phyloP scores from a whole-genome alignment of 2,113 vertebrate genomes.

The Leptodactylus fuscus region DNA sequence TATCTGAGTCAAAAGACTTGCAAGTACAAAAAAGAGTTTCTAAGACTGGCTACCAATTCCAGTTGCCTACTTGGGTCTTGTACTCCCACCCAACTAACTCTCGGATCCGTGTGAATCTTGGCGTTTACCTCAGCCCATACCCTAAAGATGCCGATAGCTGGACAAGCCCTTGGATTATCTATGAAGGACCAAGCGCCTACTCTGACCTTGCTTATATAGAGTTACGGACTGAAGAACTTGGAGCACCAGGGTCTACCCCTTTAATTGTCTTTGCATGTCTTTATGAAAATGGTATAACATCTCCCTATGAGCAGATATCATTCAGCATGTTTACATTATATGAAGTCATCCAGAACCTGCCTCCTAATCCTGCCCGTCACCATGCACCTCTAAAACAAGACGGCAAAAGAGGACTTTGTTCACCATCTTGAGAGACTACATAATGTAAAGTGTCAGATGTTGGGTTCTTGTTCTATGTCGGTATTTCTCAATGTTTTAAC shows the following conservation, averaged over 20 bases:
- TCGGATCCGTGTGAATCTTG: conserved; percentile 81
- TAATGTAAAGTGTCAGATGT: background rate
- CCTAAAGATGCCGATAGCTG: conserved; percentile 88
- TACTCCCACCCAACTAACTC: conserved; percentile 88
- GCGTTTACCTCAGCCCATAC: conserved; percentile 84
- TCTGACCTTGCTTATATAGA: conserved; percentile 88
- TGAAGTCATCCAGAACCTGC: conserved; percentile 86
- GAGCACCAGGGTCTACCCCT: conserved; percentile 42
- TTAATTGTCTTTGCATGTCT: conserved; percentile 84
- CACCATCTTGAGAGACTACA: conserved; percentile 2
- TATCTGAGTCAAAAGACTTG: background rate
- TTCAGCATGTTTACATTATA: conserved; percentile 89
- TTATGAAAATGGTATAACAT: conserved; percentile 83
- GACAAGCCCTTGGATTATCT: conserved; percentile 91
- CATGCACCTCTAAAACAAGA: background rate
- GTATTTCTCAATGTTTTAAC: background rate
- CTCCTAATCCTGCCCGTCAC: conserved; percentile 40
- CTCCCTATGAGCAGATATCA: conserved; percentile 89
- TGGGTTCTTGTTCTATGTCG: too few relatives aligned
- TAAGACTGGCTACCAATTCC: conserved; percentile 63
- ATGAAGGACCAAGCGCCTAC: conserved; percentile 91
- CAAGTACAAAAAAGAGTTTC: accelerated
- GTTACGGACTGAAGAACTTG: conserved; percentile 66
- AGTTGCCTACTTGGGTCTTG: conserved; percentile 85
- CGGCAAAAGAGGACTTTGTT: background rate